These are phyloP conservation scores for Otocyon megalotis DNA, from an alignment of 2,113 vertebrate species.

Conservation along the genomic window DNA sequence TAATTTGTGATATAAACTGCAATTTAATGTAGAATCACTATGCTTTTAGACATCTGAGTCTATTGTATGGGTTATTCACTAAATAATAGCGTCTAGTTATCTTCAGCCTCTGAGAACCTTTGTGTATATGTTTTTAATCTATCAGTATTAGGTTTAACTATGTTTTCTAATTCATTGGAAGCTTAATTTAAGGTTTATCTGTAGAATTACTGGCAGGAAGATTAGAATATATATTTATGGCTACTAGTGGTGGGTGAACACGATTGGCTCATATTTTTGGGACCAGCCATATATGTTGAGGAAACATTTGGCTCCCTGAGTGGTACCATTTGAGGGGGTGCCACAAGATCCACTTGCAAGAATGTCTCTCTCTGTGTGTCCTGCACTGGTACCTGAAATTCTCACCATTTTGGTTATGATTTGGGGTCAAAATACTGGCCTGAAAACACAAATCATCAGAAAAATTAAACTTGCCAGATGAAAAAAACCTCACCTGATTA, in stretches of 20 bases:
- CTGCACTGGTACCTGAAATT: neutral
- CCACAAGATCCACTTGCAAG: neutral
- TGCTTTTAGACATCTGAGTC: constrained; percentile 44
- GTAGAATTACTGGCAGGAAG: neutral
- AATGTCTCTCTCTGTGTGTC: neutral
- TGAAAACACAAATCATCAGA: constrained; percentile 27
- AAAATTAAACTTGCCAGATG: neutral
- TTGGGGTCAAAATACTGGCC: neutral
- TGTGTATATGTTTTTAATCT: neutral
- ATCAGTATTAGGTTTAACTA: neutral
- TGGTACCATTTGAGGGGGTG: neutral
- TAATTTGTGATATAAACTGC: constrained; percentile 60
- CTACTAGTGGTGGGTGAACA: neutral
- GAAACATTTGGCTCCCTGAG: neutral
- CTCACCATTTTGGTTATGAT: neutral
- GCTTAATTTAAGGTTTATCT: neutral
- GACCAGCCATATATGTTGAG: neutral
- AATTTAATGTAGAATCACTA: constrained; percentile 51
- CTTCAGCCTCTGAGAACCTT: constrained; percentile 35
- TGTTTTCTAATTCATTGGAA: neutral
- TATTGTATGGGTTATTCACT: neutral
- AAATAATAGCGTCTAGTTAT: constrained; percentile 30
- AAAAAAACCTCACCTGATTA: neutral
- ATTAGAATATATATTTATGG: neutral
- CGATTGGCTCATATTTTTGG: neutral